Evolutionary conservation across 2,113 vertebrate genomes (phyloP), one percentile per base, ranked within the genome.

Genomic region (rabbit (Oryctolagus cuniculus)): DNA sequence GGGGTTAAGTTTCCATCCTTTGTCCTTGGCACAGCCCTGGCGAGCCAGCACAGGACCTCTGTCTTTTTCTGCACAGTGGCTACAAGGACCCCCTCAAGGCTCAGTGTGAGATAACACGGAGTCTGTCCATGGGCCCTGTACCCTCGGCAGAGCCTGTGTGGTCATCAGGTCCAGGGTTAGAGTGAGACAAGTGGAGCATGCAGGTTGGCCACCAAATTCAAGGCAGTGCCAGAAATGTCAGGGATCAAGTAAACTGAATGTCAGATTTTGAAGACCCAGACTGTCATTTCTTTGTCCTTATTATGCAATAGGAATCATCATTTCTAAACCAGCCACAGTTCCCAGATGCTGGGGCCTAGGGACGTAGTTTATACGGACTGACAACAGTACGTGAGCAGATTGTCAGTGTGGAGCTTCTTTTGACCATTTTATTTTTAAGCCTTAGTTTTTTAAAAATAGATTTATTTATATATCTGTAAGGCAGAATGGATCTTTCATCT

Each of bases 291-390:
- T 34, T 29, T 49, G 21, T 8, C 0, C 1, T 34, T 25, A 17
- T 5, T 24, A 3, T 51, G 34, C 17, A 3, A 2, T 0, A 1
- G 38, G 22, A 44, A 15, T 5, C 17, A 38, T 3, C 22, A 3
- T 29, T 86, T 53, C 34, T 22, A 31, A 6, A 44, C n/a, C 29
- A 38, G 29, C 81, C 8, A 4, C 74, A 9, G 58, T n/a, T 29
- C 63, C 63, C 74, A 69, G 69, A 64, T 70, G 38, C 53, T 0
- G 25, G 2, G 36, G 4, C 17, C 55, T 58, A 15, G 13, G 55
- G 11, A 58, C 55, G 11, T 22, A 8, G 29, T 58, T 29, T 22
- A 15, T 1, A 0, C 27, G 49, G 31, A 6, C 27, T 10, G 15
- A n/a, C 1, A 21, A 13, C 10, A 12, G 58, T 4, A 2, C n/a